Evolutionary conservation across 2,888 invertebrate species (phyloP).

Genomic region (Tholera decimalis): DNA sequence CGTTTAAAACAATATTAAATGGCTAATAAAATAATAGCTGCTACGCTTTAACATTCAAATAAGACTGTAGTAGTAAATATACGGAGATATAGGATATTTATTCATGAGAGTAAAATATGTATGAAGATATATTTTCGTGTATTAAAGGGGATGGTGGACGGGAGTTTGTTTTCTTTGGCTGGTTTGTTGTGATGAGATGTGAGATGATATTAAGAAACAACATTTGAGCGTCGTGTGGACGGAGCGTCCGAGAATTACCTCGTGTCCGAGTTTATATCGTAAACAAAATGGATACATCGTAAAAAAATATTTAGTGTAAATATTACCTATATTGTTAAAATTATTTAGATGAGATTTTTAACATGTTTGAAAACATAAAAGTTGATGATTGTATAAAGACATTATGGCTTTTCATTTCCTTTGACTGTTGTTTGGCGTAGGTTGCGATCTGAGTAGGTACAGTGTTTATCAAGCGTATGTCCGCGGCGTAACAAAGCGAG

Average conservation of each 20-base stretch:
- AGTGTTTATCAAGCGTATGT: no score
- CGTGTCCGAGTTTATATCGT: slow-evolving; percentile 38
- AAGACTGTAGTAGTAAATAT: slow-evolving; percentile 57
- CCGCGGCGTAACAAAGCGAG: not conserved
- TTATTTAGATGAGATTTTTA: slow-evolving; percentile 3
- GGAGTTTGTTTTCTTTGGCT: slow-evolving; percentile 67
- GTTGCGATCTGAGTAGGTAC: not conserved
- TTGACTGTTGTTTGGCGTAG: no score
- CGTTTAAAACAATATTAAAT: slow-evolving; percentile 40
- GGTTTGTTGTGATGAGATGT: slow-evolving; percentile 53
- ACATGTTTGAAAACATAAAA: not conserved
- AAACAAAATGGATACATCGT: slow-evolving; percentile 42
- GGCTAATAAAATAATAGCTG: slow-evolving; percentile 52
- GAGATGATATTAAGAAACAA: slow-evolving; percentile 60
- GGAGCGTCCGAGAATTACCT: slow-evolving; percentile 35
- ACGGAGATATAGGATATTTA: slow-evolving; percentile 79
- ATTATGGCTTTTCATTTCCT: no score
- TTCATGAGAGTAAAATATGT: slow-evolving; percentile 82
- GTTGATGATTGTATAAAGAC: not conserved
- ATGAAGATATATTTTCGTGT: slow-evolving; percentile 75
- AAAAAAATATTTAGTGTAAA: slow-evolving; percentile 25
- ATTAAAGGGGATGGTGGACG: slow-evolving; percentile 67
- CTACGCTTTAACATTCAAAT: slow-evolving; percentile 63
- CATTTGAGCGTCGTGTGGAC: slow-evolving; percentile 33
- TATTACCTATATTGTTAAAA: slow-evolving; percentile 14